A percentile compares a stretch with the other conserved stretches of the same genome.
These are phyloP conservation scores for Toxostoma redivivum DNA, from an alignment of 2,113 vertebrate species.

Conservation along the genomic window DNA sequence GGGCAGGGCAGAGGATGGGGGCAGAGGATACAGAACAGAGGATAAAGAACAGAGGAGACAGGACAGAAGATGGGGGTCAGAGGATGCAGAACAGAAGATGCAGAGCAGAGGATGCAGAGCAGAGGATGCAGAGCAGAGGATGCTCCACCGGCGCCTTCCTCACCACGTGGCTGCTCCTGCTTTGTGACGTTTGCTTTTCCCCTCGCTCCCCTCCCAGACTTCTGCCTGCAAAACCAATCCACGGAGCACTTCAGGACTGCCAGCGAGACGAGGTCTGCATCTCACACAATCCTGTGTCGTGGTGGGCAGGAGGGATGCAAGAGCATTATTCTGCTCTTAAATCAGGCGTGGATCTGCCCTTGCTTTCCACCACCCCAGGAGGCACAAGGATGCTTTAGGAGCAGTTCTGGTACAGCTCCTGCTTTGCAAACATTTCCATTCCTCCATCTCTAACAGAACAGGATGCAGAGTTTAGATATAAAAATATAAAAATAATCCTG, in stretches of 20 bases:
- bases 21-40: too few relatives aligned
- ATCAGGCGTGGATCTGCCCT: background rate
- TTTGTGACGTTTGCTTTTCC: background rate
- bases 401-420: background rate
- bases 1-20: background rate
- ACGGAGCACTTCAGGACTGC: background rate
- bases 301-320: background rate
- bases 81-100: background rate
- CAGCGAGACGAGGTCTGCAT: background rate
- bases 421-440: background rate
- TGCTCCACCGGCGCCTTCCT: background rate
- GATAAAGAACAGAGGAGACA: background rate
- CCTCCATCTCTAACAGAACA: background rate
- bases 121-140: background rate
- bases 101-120: background rate
- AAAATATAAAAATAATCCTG: background rate
- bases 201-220: background rate
- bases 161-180: background rate
- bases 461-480: background rate
- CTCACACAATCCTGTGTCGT: background rate
- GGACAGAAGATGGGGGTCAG: background rate
- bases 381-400: background rate
- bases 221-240: background rate
- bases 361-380: background rate
- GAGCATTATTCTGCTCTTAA: background rate